Percentiles rank a stretch among this genome's conserved stretches.
These are phyloP conservation scores for Lacanobia oleracea DNA, from an alignment of 2,888 invertebrate species.

Conservation along the genomic window DNA sequence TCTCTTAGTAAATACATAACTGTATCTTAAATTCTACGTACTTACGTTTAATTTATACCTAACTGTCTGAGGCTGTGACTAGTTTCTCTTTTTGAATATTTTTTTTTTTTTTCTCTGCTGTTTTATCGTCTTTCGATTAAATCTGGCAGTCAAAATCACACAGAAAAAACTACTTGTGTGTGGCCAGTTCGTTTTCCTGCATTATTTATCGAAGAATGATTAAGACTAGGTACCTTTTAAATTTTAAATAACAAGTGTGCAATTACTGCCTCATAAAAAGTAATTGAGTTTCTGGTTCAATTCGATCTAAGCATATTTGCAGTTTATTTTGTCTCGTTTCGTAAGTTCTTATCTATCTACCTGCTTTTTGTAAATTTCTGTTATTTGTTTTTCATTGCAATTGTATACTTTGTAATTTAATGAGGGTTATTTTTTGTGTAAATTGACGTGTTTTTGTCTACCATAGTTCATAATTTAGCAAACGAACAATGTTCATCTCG, in stretches of 20 bases:
- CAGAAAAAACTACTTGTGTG: slow-evolving; percentile 2
- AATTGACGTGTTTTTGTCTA: not conserved
- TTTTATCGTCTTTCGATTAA: slow-evolving; percentile 13
- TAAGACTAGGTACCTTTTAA: slow-evolving; percentile 9
- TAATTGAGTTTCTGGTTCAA: slow-evolving; percentile 32
- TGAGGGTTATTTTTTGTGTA: slow-evolving; percentile 26
- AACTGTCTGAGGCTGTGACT: not conserved
- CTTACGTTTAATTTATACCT: not conserved
- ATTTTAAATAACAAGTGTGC: slow-evolving; percentile 28
- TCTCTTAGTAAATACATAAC: slow-evolving; percentile 36
- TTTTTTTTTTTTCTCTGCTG: not conserved
- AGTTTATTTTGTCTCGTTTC: slow-evolving; percentile 2
- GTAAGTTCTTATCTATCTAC: not conserved
- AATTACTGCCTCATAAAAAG: slow-evolving; percentile 31
- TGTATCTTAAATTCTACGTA: slow-evolving; percentile 29
- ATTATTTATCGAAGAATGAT: slow-evolving; percentile 12
- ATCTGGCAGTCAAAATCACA: slow-evolving; percentile 2
- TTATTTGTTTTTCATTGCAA: slow-evolving; percentile 1
- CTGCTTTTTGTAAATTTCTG: not conserved
- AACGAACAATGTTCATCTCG: slow-evolving; percentile 1
- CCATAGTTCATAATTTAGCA: slow-evolving; percentile 13
- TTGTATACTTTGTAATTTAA: slow-evolving; percentile 9
- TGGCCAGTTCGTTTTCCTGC: slow-evolving; percentile 3
- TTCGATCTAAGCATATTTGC: not conserved
- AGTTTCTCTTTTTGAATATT: not conserved